Percentiles rank a stretch among this genome's conserved stretches.
Evolutionary conservation across 2,797 vertebrate genomes (phyloP).

Genomic region (Trematomus bernacchii): DNA sequence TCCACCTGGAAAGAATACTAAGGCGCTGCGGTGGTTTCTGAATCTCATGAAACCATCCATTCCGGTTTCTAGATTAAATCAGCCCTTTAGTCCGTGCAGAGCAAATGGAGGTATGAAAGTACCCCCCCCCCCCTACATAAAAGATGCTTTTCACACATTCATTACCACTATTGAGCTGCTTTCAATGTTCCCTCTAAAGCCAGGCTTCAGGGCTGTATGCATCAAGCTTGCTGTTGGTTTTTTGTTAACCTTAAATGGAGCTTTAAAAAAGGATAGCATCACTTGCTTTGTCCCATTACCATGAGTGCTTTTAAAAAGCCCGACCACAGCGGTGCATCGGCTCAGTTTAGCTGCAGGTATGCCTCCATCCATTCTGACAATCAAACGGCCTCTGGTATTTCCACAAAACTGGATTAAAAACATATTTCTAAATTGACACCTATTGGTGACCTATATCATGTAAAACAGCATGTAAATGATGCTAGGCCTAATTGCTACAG

Average conservation of each 20-base stretch:
- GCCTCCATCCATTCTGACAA: neutral
- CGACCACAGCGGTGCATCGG: neutral
- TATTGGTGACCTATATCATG: neutral
- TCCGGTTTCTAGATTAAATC: constrained; percentile 14
- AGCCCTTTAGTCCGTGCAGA: neutral
- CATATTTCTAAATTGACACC: neutral
- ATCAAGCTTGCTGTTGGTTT: neutral
- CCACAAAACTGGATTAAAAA: neutral
- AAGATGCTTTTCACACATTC: constrained; percentile 14
- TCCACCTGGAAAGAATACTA: constrained; percentile 22
- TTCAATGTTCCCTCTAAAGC: constrained; percentile 1
- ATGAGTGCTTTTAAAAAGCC: neutral
- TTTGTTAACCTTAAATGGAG: neutral
- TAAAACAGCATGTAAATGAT: neutral
- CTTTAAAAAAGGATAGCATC: constrained; percentile 4
- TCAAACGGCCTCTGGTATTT: neutral
- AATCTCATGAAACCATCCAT: constrained; percentile 8
- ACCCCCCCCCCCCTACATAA: neutral
- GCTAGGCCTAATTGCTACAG: neutral
- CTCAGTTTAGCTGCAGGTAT: neutral
- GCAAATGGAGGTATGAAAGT: constrained; percentile 13
- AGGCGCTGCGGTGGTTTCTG: neutral
- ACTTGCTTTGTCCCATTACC: neutral
- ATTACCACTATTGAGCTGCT: neutral
- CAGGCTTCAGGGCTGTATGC: neutral